These are phyloP conservation scores for Sarcophaga variegata DNA, from an alignment of 2,888 invertebrate species.

Conservation along the genomic window DNA sequence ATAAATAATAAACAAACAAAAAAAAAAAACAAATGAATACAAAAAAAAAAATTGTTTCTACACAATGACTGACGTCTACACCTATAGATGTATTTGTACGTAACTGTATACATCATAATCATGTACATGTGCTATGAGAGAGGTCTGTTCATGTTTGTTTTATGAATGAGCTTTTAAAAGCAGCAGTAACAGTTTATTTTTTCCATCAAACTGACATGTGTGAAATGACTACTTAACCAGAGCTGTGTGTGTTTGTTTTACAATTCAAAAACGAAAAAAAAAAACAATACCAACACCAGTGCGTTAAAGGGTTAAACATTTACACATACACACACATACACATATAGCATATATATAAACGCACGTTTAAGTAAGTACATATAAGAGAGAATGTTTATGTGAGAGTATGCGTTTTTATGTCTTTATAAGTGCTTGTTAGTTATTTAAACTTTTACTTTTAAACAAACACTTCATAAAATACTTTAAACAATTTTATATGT, in stretches of 20 bases:
- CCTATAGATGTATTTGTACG: no score
- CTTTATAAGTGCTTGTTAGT: constrained; percentile 40
- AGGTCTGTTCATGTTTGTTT: constrained; percentile 10
- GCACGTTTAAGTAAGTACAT: background rate
- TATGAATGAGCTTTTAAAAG: constrained; percentile 18
- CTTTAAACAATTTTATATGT: constrained; percentile 47
- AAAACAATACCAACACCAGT: constrained; percentile 8
- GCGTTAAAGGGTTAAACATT: background rate
- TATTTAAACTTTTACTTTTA: constrained; percentile 62
- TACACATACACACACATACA: background rate
- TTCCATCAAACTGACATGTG: constrained; percentile 48
- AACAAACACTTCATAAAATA: constrained; percentile 54
- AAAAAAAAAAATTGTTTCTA: background rate
- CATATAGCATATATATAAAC: background rate
- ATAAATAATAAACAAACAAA: constrained; percentile 27
- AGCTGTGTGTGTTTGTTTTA: constrained; percentile 39
- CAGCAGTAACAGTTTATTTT: constrained; percentile 21
- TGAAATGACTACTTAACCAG: constrained; percentile 54
- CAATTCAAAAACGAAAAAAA: constrained; percentile 16
- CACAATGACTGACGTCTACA: constrained; percentile 5
- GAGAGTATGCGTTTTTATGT: constrained; percentile 10
- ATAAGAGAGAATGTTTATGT: background rate
- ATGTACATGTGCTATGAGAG: background rate
- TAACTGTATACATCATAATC: background rate
- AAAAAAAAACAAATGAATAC: background rate